These are phyloP conservation scores for Psittacus erithacus DNA, from an alignment of 2,113 vertebrate genomes.

Conservation along the genomic window DNA sequence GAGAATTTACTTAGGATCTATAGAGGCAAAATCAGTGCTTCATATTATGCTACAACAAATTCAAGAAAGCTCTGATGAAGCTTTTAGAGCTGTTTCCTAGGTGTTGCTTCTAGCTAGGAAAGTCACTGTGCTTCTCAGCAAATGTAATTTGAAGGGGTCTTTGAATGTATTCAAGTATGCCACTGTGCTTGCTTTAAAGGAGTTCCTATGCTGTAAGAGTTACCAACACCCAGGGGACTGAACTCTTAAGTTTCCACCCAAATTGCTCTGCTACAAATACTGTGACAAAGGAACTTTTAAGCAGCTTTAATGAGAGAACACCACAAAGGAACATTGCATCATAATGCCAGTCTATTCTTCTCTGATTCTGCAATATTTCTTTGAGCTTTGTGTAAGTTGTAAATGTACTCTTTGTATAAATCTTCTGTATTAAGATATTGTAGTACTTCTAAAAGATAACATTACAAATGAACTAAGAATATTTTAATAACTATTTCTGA, in stretches of 20 bases:
- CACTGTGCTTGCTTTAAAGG: background rate
- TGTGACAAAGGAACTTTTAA: background rate
- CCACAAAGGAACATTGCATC: background rate
- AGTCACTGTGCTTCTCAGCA: background rate
- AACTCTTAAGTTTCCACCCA: conserved; percentile 11
- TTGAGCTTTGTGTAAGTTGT: background rate
- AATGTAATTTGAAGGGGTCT: background rate
- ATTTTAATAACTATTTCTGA: background rate
- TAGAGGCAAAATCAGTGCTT: background rate
- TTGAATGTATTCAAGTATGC: background rate
- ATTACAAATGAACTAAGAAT: background rate
- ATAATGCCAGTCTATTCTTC: background rate
- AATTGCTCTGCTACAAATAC: background rate
- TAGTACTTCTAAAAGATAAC: background rate
- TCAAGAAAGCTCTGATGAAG: background rate
- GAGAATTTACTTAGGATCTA: background rate
- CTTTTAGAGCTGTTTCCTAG: background rate
- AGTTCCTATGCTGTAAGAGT: background rate
- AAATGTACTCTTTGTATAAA: background rate
- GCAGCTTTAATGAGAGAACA: background rate
- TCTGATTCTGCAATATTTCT: background rate
- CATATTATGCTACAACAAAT: background rate
- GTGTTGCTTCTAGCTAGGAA: background rate
- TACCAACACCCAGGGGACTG: background rate
- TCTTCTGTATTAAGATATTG: background rate